phyloP scores from a whole-genome alignment of 2,888 invertebrate genomes.

The Sesia apiformis region DNA sequence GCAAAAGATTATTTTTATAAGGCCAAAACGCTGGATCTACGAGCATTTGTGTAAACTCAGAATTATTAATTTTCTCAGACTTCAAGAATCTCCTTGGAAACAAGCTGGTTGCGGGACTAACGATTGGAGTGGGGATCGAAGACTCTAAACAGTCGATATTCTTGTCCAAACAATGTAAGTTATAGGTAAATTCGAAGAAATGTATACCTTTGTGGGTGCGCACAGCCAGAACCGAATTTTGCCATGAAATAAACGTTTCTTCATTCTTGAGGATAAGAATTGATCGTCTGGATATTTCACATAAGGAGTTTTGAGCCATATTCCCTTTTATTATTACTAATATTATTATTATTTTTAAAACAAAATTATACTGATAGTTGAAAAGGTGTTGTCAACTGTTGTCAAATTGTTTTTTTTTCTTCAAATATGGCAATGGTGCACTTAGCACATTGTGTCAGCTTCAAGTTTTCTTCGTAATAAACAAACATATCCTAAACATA shows the following conservation, averaged over 20 bases:
- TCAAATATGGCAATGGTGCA: no score
- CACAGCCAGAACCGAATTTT: slow-evolving; percentile 33
- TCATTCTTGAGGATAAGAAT: slow-evolving; percentile 36
- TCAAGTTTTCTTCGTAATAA: no score
- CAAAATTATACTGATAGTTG: not conserved
- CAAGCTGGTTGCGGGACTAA: slow-evolving; percentile 33
- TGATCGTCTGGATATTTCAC: slow-evolving; percentile 36
- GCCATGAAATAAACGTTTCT: slow-evolving; percentile 32
- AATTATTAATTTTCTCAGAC: slow-evolving; percentile 26
- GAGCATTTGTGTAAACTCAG: slow-evolving; percentile 43
- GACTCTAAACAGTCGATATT: slow-evolving; percentile 34
- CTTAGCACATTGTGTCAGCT: no score
- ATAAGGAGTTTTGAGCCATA: slow-evolving; percentile 18
- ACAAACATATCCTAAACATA: no score
- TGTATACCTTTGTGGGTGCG: slow-evolving; percentile 39
- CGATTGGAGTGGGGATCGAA: slow-evolving; percentile 28
- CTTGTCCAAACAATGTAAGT: slow-evolving; percentile 42
- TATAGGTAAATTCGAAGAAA: slow-evolving; percentile 36
- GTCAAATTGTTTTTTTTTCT: no score
- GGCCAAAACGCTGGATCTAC: slow-evolving; percentile 50
- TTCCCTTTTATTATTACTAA: not conserved
- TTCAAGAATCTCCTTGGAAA: slow-evolving; percentile 26
- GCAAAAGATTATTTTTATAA: slow-evolving; percentile 33
- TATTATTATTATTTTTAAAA: not conserved
- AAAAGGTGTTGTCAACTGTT: no score